Conservation (phyloP, 2,113 vertebrate species). For the Campylomormyrus tamandua region DNA sequence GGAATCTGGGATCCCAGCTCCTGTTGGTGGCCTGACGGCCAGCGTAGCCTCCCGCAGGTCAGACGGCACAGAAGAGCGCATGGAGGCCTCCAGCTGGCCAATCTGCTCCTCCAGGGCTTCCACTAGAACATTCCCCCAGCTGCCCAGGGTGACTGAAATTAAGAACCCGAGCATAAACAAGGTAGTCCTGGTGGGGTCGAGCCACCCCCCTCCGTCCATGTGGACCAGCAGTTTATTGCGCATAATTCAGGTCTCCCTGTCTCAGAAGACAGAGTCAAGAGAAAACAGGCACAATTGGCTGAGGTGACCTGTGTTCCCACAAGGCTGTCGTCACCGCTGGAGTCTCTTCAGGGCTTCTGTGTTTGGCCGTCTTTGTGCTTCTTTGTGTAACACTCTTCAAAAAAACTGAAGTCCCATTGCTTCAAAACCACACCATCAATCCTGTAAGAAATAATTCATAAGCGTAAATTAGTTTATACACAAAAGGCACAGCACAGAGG, state of each 20-base stretch:
- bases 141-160: constrained; percentile 53
- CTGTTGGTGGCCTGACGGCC: constrained; percentile 45
- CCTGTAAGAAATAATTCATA: background rate
- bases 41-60: constrained; percentile 63
- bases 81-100: constrained; percentile 82
- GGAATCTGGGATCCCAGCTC: constrained; percentile 77
- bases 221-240: constrained; percentile 49
- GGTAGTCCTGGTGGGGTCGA: constrained; percentile 65
- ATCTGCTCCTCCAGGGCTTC: constrained; percentile 70
- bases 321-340: background rate
- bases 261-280: constrained; percentile 37
- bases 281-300: constrained; percentile 47
- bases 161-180: constrained; percentile 61
- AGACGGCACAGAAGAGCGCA: constrained; percentile 75
- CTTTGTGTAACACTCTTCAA: background rate
- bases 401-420: background rate
- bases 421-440: background rate
- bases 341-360: background rate
- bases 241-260: constrained; percentile 58
- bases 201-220: constrained; percentile 39
- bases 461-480: background rate
- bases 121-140: constrained; percentile 55
- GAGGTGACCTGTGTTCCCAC: background rate
- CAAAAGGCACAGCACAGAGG: background rate
- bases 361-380: background rate